Conservation (phyloP, 53 echinoderm and acorn worm species). For the Holothuria scabra region DNA sequence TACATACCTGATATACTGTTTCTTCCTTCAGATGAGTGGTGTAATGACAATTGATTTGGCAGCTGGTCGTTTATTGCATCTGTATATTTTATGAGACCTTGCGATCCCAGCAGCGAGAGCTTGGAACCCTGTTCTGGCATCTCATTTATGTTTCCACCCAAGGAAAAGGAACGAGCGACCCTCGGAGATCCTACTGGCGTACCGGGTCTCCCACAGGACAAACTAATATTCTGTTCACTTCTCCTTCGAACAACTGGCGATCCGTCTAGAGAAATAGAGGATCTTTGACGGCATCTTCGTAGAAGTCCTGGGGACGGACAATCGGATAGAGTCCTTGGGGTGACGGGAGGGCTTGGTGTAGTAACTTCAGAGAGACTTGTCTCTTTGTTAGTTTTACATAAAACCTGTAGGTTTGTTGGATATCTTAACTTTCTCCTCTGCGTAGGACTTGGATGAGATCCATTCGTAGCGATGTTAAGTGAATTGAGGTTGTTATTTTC, state of each 20-base stretch:
- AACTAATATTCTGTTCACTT: neutral
- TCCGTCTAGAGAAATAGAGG: neutral
- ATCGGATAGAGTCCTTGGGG: neutral
- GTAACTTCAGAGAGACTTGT: neutral
- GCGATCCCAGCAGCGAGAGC: neutral
- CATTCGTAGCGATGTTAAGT: neutral
- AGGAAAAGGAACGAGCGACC: neutral
- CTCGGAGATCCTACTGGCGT: slow-evolving; percentile 8
- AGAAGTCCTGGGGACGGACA: slow-evolving; percentile 4
- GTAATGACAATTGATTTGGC: too few species aligned
- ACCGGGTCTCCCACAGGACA: slow-evolving; percentile 6
- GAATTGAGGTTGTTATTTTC: neutral
- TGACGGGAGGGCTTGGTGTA: slow-evolving; percentile 19
- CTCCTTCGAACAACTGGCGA: slow-evolving; percentile 16
- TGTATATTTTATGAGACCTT: neutral
- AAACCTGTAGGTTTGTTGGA: neutral
- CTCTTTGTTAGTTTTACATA: neutral
- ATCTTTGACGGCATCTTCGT: neutral
- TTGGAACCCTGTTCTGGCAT: neutral
- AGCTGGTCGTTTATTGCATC: too few species aligned
- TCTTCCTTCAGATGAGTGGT: too few species aligned
- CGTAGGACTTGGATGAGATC: slow-evolving; percentile 1
- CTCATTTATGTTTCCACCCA: slow-evolving; percentile 6
- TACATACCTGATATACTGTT: too few species aligned
- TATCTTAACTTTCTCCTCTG: neutral